A percentile compares a stretch with the other conserved stretches of the same genome.
Evolutionary conservation across 1,140 invertebrate genomes (phyloP).

Genomic region (Venustaconcha ellipsiformis): DNA sequence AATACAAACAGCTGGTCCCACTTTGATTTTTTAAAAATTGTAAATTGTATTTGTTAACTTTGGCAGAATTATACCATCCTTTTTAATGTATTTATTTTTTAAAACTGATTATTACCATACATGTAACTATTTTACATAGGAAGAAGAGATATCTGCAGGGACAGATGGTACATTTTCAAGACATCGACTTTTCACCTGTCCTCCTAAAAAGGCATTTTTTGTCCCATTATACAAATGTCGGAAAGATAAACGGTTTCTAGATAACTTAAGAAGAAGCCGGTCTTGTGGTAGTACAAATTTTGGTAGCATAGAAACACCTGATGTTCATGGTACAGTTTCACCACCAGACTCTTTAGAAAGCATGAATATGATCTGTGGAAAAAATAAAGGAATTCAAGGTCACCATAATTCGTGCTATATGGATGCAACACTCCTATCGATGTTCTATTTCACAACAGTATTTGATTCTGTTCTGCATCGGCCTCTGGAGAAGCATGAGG

Average conservation of each 20-base stretch:
- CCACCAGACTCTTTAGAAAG: constrained; percentile 72
- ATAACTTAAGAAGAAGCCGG: constrained; percentile 14
- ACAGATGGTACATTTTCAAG: constrained; percentile 84
- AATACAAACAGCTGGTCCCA: neutral
- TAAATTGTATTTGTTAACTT: neutral
- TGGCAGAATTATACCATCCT: neutral
- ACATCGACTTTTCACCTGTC: constrained; percentile 79
- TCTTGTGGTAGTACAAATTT: constrained; percentile 60
- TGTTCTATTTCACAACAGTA: constrained; percentile 96
- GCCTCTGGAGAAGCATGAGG: constrained; percentile 84
- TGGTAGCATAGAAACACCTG: constrained; percentile 79
- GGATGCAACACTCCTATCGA: constrained; percentile 95
- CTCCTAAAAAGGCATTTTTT: constrained; percentile 80
- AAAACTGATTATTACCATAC: neutral
- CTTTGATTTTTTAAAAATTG: neutral
- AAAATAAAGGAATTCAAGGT: constrained; percentile 88
- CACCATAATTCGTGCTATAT: constrained; percentile 98
- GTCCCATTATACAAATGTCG: constrained; percentile 82
- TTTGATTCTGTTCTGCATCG: constrained; percentile 91
- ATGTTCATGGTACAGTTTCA: constrained; percentile 82
- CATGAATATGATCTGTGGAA: constrained; percentile 59
- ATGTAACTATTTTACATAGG: constrained; percentile 73
- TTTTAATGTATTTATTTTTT: neutral
- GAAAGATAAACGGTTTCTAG: constrained; percentile 81
- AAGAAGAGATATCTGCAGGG: constrained; percentile 79